Base-by-base conservation (phyloP, 2,888 invertebrate species). In the Osedax fenrisi region DNA sequence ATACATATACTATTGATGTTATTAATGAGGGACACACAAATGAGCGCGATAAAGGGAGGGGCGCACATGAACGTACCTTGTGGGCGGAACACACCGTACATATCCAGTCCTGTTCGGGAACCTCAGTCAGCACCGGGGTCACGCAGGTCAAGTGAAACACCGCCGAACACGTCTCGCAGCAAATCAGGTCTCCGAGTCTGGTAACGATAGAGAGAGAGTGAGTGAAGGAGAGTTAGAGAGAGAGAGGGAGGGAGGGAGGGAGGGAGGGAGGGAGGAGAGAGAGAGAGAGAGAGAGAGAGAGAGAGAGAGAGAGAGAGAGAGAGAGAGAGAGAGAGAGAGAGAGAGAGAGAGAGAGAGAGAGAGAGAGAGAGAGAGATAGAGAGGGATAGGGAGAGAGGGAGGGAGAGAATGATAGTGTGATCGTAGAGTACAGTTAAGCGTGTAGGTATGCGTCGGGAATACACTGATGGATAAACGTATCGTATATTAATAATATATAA, bases 161-260 rank as follows among this genome's bases (percentile, higher is more conserved):
- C 26, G 97, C 97, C 23, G 97, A 94, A 82, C 98, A 98, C 2
- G 93, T 93, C 86, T 97, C 97, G 86, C 98, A 98, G 83, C 96
- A 96, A 13, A 98, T 86, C 71, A 98, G 87, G 84, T 96, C 95
- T 26, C 97, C 98, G 75, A 83, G 80, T 76, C 84, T 84, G 77
- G 41, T 17, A 5, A 21, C 5, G 64, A 13, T n/a, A 21, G 64
- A 64, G 64, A 21, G 64, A 64, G 21, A 21, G 64, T n/a, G 64
- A 13, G 64, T 10, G 64, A 21, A 64, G 64, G 13, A 64, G 23
- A 17, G 64, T 64, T n/a, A 21, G 64, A 64, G 64, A 21, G 64
- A 64, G 21, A 21, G 64, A 21, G 64, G n/a, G 64, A 23, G 64
- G 64, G 0, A 64, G 64, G 64, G 64, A 21, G 64, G 64, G 64